Base-by-base conservation (phyloP, 1,140 invertebrate genomes). In the Hormaphis cornu region DNA sequence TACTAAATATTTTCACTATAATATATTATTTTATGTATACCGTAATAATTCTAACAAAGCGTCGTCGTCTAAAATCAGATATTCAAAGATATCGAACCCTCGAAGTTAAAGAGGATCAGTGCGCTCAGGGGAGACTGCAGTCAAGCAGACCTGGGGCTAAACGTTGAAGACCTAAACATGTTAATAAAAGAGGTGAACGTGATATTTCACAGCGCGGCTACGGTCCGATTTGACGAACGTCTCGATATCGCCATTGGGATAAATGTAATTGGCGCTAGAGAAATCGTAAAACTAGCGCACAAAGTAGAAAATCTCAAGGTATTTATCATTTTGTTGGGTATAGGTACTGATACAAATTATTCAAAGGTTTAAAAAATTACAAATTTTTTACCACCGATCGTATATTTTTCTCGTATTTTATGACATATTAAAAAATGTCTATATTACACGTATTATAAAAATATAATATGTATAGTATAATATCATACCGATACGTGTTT, bases 141-240 rank as follows among this genome's bases (percentile, higher is more conserved):
- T 14, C 71, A 76, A 28, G 77, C 79, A 22, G 76, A 76, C n/a
- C 75, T 72, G 8, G 72, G 72, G 14, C n/a, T 72, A 8, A 58
- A 22, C 18, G 1, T 5, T 7, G 54, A 33, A 1, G 83, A 85
- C 48, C 78, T 81, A 69, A 74, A 80, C 69, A 70, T 82, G 1
- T 75, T 96, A 2, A 79, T 80, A 7, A 81, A 88, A 3, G 82
- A 86, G 73, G 87, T 96, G 0, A 86, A 87, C 2, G 80, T 97
- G n/a, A 84, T 98, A 12, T 95, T 94, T 78, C 93, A 98, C 75
- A 88, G 88, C 3, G 95, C 95, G 1, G 95, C 95, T 1, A 95
- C 89, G 69, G 88, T 98, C 40, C 87, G 89, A 73, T 87, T 72
- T 53, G 86, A 89, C 75, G 86, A 89, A 73, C 83, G 85, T 37